A percentile compares a stretch with the other conserved stretches of the same genome.
Evolutionary conservation across 2,113 vertebrate genomes (phyloP).

Genomic region (Vidua chalybeata): DNA sequence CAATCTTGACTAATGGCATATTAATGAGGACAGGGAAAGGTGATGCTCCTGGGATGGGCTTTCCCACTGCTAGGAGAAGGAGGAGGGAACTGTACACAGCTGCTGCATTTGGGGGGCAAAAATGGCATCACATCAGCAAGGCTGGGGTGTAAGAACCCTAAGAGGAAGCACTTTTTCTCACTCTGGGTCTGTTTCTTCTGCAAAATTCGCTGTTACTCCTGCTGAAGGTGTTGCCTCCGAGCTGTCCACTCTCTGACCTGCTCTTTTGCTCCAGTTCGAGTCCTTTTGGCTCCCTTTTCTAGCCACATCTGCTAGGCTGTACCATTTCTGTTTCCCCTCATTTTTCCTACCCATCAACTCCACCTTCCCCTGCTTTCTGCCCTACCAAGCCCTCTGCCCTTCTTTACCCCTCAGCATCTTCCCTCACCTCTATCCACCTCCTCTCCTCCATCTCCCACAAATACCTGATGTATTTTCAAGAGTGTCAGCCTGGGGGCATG

Average conservation of each 20-base stretch:
- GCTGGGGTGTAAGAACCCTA: background rate
- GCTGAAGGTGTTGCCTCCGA: background rate
- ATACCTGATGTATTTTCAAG: background rate
- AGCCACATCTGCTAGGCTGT: background rate
- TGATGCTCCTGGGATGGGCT: background rate
- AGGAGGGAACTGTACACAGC: background rate
- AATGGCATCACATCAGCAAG: background rate
- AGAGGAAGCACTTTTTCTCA: background rate
- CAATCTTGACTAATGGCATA: background rate
- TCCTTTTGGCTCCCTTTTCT: background rate
- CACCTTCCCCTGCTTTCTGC: background rate
- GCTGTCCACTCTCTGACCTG: background rate
- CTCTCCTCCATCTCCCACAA: background rate
- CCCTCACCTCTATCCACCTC: background rate
- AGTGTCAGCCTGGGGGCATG: rapidly evolving
- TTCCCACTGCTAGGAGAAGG: background rate
- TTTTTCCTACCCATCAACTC: background rate
- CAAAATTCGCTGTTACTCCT: background rate
- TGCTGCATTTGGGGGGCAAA: background rate
- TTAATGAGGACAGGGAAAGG: background rate
- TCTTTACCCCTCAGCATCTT: background rate
- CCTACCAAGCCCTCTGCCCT: background rate
- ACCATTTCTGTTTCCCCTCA: background rate
- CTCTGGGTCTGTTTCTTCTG: background rate
- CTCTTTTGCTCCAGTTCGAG: background rate